phyloP scores from a whole-genome alignment of 1,140 invertebrate genomes.

The Ceratina australensis region DNA sequence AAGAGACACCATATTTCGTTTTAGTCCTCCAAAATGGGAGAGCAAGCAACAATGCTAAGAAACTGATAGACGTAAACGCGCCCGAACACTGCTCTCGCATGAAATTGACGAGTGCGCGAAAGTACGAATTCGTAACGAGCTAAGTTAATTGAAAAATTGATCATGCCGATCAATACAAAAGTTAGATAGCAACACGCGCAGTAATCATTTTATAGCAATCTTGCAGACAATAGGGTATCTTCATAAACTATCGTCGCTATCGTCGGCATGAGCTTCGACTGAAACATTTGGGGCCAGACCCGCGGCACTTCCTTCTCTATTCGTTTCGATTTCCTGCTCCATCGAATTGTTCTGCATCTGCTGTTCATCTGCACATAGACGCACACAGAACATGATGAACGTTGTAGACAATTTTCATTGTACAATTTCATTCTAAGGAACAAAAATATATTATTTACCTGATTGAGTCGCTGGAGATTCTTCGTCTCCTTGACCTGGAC shows the following conservation, averaged over 20 bases:
- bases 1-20: not conserved
- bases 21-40: not conserved
- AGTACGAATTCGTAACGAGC: slow-evolving; percentile 38
- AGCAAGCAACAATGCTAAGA: slow-evolving; percentile 1
- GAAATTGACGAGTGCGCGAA: slow-evolving; percentile 39
- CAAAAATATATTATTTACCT: slow-evolving; percentile 57
- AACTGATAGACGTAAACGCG: slow-evolving; percentile 22
- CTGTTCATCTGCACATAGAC: slow-evolving; percentile 62
- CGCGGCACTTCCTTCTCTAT: slow-evolving; percentile 70
- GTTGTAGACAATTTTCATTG: not conserved
- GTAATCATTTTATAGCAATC: slow-evolving; percentile 42
- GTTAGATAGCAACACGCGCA: slow-evolving; percentile 21
- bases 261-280: slow-evolving; percentile 73
- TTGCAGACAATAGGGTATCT: slow-evolving; percentile 57
- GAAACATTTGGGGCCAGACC: slow-evolving; percentile 66
- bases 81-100: slow-evolving; percentile 26
- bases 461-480: slow-evolving; percentile 78
- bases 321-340: slow-evolving; percentile 73
- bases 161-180: slow-evolving; percentile 36
- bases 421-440: not conserved
- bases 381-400: not conserved
- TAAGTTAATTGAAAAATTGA: slow-evolving; percentile 34
- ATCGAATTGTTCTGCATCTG: slow-evolving; percentile 73
- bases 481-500: slow-evolving; percentile 80
- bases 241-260: slow-evolving; percentile 79